phyloP scores from a whole-genome alignment of 2,888 invertebrate genomes.

The Netelia melanura region DNA sequence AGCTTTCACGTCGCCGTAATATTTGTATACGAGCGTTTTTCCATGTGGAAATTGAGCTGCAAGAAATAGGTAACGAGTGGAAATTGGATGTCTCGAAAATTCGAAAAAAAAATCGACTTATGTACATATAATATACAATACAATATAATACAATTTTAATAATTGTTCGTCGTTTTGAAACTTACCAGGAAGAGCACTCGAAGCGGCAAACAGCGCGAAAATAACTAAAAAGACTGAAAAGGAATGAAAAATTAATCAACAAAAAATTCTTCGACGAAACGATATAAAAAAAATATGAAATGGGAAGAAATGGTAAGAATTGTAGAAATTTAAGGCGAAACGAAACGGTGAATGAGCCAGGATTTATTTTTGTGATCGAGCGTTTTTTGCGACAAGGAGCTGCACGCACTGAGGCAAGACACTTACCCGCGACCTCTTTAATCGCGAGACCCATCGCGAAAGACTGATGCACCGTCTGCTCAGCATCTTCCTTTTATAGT shows the following conservation, averaged over 20 bases:
- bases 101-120: neutral
- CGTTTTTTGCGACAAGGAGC: neutral
- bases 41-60: constrained; percentile 84
- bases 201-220: constrained; percentile 70
- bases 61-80: constrained; percentile 7
- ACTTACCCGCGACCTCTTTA: constrained; percentile 77
- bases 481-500: constrained; percentile 79
- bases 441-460: constrained; percentile 74
- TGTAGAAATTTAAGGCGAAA: neutral
- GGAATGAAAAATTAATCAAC: constrained; percentile 37
- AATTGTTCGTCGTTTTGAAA: constrained; percentile 2
- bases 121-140: too few relatives aligned
- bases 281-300: neutral
- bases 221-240: constrained; percentile 72
- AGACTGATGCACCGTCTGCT: constrained; percentile 74
- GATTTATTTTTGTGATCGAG: neutral
- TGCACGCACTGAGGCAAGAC: constrained; percentile 9
- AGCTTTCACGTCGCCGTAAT: constrained; percentile 82
- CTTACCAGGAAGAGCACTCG: constrained; percentile 75
- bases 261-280: neutral
- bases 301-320: neutral
- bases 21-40: constrained; percentile 84
- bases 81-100: neutral
- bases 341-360: neutral
- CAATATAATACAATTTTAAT: too few relatives aligned